Percentiles rank a stretch among this genome's conserved stretches.
Conservation (phyloP, 2,113 vertebrate genomes). For the Diphyllodes magnificus region DNA sequence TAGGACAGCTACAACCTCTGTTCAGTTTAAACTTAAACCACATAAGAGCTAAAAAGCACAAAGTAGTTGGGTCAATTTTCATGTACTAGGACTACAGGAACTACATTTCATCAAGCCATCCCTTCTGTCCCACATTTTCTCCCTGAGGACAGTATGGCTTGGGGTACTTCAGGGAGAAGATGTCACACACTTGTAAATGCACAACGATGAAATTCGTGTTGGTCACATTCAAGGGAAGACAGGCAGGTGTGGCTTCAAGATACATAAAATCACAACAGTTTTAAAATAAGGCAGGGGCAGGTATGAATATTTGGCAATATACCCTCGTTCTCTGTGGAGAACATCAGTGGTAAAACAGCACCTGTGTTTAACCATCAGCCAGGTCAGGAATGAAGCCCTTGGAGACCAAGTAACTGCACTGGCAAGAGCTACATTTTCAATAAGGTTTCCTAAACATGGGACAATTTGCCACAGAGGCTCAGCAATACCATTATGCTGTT, state of each 20-base stretch:
- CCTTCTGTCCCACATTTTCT: not conserved
- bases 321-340: not conserved
- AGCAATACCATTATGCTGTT: conserved; percentile 5
- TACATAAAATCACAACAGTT: not conserved
- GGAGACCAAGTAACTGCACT: not conserved
- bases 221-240: not conserved
- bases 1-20: not conserved
- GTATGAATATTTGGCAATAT: not conserved
- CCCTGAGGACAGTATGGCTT: accelerated
- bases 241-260: not conserved
- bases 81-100: not conserved
- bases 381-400: not conserved
- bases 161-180: not conserved
- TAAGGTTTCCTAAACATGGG: not conserved
- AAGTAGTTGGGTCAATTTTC: not conserved
- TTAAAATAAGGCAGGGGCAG: not conserved
- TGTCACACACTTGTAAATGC: not conserved
- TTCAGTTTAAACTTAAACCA: not conserved
- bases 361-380: not conserved
- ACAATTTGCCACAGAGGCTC: not conserved
- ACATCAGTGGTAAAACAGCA: not conserved
- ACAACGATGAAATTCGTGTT: accelerated
- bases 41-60: not conserved
- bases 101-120: not conserved
- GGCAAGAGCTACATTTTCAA: not conserved